These are phyloP conservation scores for Anhinga anhinga DNA, from an alignment of 2,113 vertebrate genomes.

Conservation along the genomic window DNA sequence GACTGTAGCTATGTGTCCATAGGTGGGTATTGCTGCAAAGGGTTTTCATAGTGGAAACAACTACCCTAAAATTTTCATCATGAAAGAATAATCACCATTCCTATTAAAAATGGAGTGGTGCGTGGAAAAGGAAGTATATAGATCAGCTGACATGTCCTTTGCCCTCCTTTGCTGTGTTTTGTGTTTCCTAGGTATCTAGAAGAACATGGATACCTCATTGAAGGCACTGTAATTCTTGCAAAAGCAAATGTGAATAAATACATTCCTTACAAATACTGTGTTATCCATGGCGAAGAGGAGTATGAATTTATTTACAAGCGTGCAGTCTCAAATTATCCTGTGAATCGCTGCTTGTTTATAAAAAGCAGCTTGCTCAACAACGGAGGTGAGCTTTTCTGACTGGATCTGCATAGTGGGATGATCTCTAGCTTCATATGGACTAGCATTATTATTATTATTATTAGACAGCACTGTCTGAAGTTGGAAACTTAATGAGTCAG, in stretches of 20 bases:
- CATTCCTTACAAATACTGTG: slow-evolving; percentile 87
- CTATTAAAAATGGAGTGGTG: neutral
- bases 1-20: neutral
- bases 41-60: neutral
- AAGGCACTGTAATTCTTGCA: slow-evolving; percentile 67
- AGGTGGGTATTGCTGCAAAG: neutral
- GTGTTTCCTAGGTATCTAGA: slow-evolving; percentile 66
- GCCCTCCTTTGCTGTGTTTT: neutral
- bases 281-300: neutral
- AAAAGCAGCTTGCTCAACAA: fast-evolving
- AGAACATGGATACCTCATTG: slow-evolving; percentile 78
- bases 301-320: slow-evolving; percentile 72
- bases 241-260: neutral
- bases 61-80: neutral
- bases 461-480: neutral
- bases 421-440: neutral
- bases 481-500: neutral
- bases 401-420: neutral
- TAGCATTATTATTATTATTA: too few relatives aligned
- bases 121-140: fast-evolving
- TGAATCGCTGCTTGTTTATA: slow-evolving; percentile 65
- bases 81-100: neutral
- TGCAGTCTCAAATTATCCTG: fast-evolving
- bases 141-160: neutral
- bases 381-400: neutral